phyloP scores from a whole-genome alignment of 2,888 invertebrate species.

The Acronicta leporina region DNA sequence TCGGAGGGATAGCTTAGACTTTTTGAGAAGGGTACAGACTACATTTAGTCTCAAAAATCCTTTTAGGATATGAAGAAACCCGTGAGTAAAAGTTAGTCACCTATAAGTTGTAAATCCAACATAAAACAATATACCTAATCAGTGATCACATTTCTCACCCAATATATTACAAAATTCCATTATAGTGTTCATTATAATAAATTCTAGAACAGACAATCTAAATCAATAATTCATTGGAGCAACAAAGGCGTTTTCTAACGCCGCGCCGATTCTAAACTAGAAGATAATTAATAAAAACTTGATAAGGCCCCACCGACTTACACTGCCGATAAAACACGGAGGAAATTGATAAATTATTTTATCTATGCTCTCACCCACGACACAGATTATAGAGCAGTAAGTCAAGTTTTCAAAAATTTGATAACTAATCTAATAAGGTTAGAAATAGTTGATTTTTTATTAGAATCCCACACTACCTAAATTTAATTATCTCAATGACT shows the following conservation, averaged over 20 bases:
- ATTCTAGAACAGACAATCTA: conserved; percentile 33
- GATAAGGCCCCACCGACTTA: conserved; percentile 62
- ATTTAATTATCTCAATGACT: not conserved
- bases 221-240: conserved; percentile 51
- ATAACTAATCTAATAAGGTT: conserved; percentile 20
- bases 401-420: conserved; percentile 36
- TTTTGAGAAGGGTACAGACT: no score
- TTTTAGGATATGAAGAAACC: no score
- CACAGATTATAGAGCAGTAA: conserved; percentile 53
- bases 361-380: conserved; percentile 49
- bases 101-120: no score
- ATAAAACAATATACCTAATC: no score
- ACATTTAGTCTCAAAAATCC: no score
- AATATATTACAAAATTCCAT: conserved; percentile 8
- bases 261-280: conserved; percentile 54
- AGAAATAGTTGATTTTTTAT: conserved; percentile 5
- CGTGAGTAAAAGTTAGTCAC: no score
- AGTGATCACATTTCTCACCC: conserved; percentile 21
- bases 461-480: conserved; percentile 13
- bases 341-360: conserved; percentile 66
- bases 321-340: conserved; percentile 57
- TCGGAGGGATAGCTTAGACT: no score
- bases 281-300: conserved; percentile 60
- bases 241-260: conserved; percentile 50
- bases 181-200: conserved; percentile 26